phyloP scores from a whole-genome alignment of 2,113 vertebrate genomes.

The Danio rerio region DNA sequence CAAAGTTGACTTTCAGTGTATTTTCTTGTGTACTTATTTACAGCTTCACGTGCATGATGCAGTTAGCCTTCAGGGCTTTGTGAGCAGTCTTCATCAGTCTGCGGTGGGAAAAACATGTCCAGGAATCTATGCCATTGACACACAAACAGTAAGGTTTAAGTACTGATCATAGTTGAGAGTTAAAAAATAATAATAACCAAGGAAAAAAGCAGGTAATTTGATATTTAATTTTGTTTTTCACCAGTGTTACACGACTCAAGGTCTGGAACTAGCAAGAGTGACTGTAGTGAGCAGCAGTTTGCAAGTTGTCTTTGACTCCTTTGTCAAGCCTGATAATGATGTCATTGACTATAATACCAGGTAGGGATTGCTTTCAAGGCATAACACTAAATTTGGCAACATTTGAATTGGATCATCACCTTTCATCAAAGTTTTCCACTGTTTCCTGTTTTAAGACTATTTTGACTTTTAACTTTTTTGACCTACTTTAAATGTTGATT shows the following conservation, averaged over 20 bases:
- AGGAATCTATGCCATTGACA: slow-evolving; percentile 78
- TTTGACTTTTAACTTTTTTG: too few relatives aligned
- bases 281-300: slow-evolving; percentile 77
- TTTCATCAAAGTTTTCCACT: too few relatives aligned
- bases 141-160: slow-evolving; percentile 73
- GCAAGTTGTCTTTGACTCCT: slow-evolving; percentile 78
- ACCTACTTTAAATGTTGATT: too few relatives aligned
- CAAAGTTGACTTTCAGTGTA: neutral
- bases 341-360: slow-evolving; percentile 83
- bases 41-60: slow-evolving; percentile 83
- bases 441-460: too few relatives aligned
- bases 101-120: slow-evolving; percentile 60
- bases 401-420: too few relatives aligned
- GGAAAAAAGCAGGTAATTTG: neutral
- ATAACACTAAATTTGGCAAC: too few relatives aligned
- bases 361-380: slow-evolving; percentile 60
- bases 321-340: slow-evolving; percentile 81
- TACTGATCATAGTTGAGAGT: neutral
- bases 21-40: neutral
- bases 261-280: slow-evolving; percentile 80
- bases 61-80: slow-evolving; percentile 77
- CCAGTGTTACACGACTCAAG: slow-evolving; percentile 81
- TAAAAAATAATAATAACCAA: too few relatives aligned
- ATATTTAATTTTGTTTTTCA: slow-evolving; percentile 8
- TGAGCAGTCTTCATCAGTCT: slow-evolving; percentile 66